Conservation (phyloP, 2,113 vertebrate genomes). For the Bubalus kerabau region DNA sequence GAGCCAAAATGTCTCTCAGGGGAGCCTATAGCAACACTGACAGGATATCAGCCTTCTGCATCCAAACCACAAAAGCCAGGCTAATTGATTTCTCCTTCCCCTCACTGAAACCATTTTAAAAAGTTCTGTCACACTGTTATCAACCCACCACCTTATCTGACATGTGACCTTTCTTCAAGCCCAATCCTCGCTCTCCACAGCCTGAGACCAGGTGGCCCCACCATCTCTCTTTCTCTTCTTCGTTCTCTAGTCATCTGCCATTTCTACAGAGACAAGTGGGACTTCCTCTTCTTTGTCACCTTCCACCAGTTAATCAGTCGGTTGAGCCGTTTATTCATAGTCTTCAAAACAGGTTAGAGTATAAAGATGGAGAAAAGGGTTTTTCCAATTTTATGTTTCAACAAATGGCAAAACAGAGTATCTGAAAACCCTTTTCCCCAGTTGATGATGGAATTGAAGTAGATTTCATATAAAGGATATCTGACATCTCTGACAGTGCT, state of each 20-base stretch:
- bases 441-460: neutral
- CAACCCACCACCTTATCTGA: neutral
- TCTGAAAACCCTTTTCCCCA: neutral
- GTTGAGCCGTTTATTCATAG: neutral
- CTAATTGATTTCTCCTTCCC: conserved; percentile 1
- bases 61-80: neutral
- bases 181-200: neutral
- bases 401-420: neutral
- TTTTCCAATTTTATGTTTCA: neutral
- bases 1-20: neutral
- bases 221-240: neutral
- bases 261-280: neutral
- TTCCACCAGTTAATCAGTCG: neutral
- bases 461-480: neutral
- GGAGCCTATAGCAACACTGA: neutral
- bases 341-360: neutral
- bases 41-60: neutral
- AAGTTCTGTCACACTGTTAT: conserved; percentile 2
- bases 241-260: neutral
- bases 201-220: neutral
- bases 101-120: neutral
- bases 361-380: neutral
- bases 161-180: neutral
- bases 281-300: neutral
- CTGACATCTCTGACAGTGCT: neutral